These are phyloP conservation scores for Halichoeres trimaculatus DNA, from an alignment of 2,113 vertebrate genomes.

Conservation along the genomic window DNA sequence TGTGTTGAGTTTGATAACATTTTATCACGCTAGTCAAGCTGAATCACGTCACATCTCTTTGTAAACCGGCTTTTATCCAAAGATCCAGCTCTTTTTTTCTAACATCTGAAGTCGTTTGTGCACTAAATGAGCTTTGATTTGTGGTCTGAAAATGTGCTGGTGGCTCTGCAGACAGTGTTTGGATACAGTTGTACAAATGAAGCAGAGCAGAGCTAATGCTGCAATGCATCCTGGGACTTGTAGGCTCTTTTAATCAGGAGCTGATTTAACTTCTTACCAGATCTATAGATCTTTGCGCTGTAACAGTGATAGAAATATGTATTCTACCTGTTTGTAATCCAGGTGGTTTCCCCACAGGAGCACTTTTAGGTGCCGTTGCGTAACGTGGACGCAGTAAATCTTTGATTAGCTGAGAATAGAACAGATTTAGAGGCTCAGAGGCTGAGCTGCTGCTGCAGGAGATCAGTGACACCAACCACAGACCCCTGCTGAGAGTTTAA, in stretches of 20 bases:
- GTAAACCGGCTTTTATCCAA: not conserved
- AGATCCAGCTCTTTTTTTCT: not conserved
- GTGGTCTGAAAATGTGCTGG: no score
- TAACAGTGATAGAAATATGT: no score
- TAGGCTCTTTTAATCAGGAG: no score
- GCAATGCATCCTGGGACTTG: no score
- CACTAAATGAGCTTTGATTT: no score
- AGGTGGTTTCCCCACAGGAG: not conserved
- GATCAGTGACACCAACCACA: not conserved
- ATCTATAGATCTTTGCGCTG: no score
- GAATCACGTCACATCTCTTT: not conserved
- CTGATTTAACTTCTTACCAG: no score
- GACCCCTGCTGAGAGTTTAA: not conserved
- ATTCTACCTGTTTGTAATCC: not conserved
- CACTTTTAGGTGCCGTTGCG: conserved; percentile 7
- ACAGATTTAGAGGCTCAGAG: conserved; percentile 33
- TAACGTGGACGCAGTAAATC: conserved; percentile 23
- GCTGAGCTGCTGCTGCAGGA: conserved; percentile 29
- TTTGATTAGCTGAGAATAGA: conserved; percentile 66
- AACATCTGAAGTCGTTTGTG: no score
- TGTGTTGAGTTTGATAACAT: not conserved
- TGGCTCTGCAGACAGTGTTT: no score
- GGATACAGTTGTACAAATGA: no score
- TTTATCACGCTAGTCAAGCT: not conserved
- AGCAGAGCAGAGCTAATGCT: no score